Evolutionary conservation across 2,888 invertebrate genomes (phyloP).

Genomic region (Gasteruption jaculator): DNA sequence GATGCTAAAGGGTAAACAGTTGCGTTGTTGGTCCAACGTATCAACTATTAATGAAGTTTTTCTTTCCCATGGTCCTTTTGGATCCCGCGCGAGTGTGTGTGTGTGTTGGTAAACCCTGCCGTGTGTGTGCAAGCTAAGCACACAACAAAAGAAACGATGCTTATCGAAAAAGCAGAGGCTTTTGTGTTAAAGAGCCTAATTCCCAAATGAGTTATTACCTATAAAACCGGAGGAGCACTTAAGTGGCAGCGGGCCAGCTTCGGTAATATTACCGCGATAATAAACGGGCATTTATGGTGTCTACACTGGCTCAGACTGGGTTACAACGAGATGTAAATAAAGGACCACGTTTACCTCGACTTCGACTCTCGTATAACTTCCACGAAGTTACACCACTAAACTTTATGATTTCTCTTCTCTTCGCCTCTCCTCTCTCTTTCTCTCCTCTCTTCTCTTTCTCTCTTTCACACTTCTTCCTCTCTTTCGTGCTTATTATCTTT

Average conservation of each 20-base stretch:
- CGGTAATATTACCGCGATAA: constrained; percentile 44
- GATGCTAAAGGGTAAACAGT: too few relatives aligned
- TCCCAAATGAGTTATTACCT: constrained; percentile 44
- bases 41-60: too few relatives aligned
- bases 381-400: constrained; percentile 16
- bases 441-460: constrained; percentile 12
- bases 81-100: too few relatives aligned
- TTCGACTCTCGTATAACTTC: constrained; percentile 14
- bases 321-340: constrained; percentile 22
- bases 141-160: constrained; percentile 31
- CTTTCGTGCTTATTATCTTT: constrained; percentile 21
- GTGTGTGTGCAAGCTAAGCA: too few relatives aligned
- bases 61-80: too few relatives aligned
- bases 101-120: too few relatives aligned
- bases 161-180: constrained; percentile 37
- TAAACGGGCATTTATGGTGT: constrained; percentile 43
- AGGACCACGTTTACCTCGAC: too few relatives aligned
- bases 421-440: constrained; percentile 16
- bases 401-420: too few relatives aligned
- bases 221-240: constrained; percentile 39
- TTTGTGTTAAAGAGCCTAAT: constrained; percentile 44
- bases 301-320: constrained; percentile 22
- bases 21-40: too few relatives aligned
- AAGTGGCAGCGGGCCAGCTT: constrained; percentile 33
- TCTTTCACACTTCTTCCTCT: constrained; percentile 6